phyloP scores from a whole-genome alignment of 1,140 invertebrate species.

The Leptinotarsa undecemlineata region DNA sequence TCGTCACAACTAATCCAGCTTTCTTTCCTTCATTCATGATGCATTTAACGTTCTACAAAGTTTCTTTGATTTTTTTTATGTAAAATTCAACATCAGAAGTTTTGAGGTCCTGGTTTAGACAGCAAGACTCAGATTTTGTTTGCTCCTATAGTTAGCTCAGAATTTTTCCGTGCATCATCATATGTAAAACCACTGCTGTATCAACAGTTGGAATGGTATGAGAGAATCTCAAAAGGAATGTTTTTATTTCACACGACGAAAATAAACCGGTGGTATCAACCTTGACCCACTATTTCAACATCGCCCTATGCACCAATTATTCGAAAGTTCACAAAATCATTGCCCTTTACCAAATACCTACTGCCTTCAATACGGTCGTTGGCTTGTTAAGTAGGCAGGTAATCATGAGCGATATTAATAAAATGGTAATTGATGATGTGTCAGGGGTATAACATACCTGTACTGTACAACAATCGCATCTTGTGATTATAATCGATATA shows the following conservation, averaged over 20 bases:
- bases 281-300: neutral
- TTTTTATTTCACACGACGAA: neutral
- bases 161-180: no score
- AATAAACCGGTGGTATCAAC: neutral
- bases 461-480: neutral
- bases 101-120: no score
- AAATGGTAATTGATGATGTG: constrained; percentile 3
- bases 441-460: neutral
- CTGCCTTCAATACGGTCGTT: neutral
- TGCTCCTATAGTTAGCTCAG: no score
- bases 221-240: no score
- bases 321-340: neutral
- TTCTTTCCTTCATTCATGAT: no score
- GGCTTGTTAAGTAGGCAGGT: neutral
- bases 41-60: no score
- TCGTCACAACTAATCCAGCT: no score
- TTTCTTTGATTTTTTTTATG: no score
- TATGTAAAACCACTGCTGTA: no score
- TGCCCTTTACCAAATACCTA: constrained; percentile 5
- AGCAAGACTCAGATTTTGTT: no score
- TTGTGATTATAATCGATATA: neutral
- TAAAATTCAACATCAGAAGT: no score
- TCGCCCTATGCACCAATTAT: neutral
- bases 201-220: no score
- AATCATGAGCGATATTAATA: constrained; percentile 5